Conservation (phyloP, 1,140 invertebrate species). For the Aphaenogaster floridana region DNA sequence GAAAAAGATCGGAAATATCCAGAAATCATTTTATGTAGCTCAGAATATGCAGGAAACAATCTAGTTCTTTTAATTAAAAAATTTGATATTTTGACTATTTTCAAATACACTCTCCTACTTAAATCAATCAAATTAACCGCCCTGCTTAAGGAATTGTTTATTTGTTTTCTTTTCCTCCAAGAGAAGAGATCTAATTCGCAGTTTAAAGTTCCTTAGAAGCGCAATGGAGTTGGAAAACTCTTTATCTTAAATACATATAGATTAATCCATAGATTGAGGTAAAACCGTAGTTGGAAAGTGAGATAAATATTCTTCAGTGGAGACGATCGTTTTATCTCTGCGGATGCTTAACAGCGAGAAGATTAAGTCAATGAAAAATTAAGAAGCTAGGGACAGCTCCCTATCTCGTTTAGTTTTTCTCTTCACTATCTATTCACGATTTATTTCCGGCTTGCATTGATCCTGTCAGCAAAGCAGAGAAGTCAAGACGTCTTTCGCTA, state of each 20-base stretch:
- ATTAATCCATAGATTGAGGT: background rate
- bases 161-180: background rate
- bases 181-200: background rate
- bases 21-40: no score
- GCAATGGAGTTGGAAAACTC: background rate
- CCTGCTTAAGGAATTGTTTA: background rate
- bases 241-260: background rate
- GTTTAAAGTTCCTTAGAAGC: background rate
- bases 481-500: background rate
- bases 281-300: background rate
- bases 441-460: constrained; percentile 32
- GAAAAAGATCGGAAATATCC: no score
- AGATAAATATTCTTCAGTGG: background rate
- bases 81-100: no score
- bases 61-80: no score
- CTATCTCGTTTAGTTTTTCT: background rate
- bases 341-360: background rate
- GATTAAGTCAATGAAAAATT: background rate
- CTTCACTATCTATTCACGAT: background rate
- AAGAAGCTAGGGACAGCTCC: background rate
- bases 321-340: background rate
- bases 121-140: constrained; percentile 14
- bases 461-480: background rate
- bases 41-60: no score
- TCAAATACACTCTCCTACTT: no score